These are phyloP conservation scores for Lobophora halterata DNA, from an alignment of 2,888 invertebrate genomes.

Conservation along the genomic window DNA sequence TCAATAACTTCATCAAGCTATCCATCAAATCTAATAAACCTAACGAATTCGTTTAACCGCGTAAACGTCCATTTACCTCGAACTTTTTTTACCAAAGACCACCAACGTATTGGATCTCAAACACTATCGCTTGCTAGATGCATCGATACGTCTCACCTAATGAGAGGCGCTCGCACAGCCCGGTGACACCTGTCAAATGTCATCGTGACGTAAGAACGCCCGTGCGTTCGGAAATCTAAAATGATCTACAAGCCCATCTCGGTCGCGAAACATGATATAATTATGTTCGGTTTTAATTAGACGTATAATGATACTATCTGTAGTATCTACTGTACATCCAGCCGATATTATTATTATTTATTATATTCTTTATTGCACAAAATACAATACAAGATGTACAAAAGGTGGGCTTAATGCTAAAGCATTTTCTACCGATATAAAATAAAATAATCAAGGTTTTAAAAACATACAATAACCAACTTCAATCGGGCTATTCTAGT, in stretches of 20 bases:
- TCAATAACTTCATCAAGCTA: slow-evolving; percentile 16
- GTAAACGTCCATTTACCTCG: slow-evolving; percentile 58
- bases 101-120: slow-evolving; percentile 65
- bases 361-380: no score
- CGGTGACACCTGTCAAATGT: slow-evolving; percentile 77
- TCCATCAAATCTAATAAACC: slow-evolving; percentile 31
- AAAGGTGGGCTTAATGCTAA: no score
- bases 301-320: slow-evolving; percentile 35
- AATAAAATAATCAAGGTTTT: no score
- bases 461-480: no score
- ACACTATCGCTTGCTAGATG: slow-evolving; percentile 67
- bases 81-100: slow-evolving; percentile 55
- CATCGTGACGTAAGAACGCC: slow-evolving; percentile 66
- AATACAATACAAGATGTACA: no score
- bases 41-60: slow-evolving; percentile 53
- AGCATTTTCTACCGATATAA: no score
- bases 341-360: no score
- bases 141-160: slow-evolving; percentile 61
- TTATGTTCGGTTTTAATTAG: slow-evolving; percentile 58
- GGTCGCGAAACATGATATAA: slow-evolving; percentile 72
- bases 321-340: no score
- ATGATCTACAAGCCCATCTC: slow-evolving; percentile 56
- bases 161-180: slow-evolving; percentile 60
- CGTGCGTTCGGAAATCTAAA: slow-evolving; percentile 49
- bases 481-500: no score